phyloP scores from a whole-genome alignment of 2,113 vertebrate species.

The Cavia porcellus region DNA sequence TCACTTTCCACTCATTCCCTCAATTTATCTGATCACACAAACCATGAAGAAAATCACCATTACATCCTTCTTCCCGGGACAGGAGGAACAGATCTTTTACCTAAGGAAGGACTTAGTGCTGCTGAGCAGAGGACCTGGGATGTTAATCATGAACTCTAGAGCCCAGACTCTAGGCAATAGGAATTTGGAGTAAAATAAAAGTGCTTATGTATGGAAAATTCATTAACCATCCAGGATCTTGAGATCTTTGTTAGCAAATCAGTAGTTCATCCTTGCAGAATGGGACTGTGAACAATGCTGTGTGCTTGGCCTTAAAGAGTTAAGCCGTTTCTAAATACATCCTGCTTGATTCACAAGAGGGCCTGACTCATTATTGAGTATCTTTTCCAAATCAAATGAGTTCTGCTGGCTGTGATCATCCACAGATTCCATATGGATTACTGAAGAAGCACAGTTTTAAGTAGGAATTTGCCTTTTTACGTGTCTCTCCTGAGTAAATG shows the following conservation, averaged over 20 bases:
- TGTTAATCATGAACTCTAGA: not conserved
- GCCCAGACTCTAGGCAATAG: not conserved
- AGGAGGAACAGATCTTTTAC: not conserved
- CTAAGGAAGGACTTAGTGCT: not conserved
- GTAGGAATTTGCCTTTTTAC: slow-evolving; percentile 42
- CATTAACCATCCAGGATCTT: not conserved
- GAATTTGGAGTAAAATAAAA: slow-evolving; percentile 22
- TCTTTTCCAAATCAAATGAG: slow-evolving; percentile 55
- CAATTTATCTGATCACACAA: not conserved
- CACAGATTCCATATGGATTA: not conserved
- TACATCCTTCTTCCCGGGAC: not conserved
- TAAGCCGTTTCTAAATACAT: not conserved
- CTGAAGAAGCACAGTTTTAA: not conserved
- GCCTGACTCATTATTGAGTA: not conserved
- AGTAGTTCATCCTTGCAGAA: not conserved
- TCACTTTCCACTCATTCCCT: not conserved
- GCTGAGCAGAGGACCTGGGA: not conserved
- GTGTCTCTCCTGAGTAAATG: not conserved
- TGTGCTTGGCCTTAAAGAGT: not conserved
- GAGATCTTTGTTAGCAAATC: not conserved
- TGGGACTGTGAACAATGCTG: not conserved
- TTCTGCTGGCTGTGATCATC: not conserved
- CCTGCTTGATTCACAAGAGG: not conserved
- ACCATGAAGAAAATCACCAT: not conserved
- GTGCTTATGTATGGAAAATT: not conserved